phyloP scores from a whole-genome alignment of 2,113 vertebrate genomes.

The Dipodomys ordii region DNA sequence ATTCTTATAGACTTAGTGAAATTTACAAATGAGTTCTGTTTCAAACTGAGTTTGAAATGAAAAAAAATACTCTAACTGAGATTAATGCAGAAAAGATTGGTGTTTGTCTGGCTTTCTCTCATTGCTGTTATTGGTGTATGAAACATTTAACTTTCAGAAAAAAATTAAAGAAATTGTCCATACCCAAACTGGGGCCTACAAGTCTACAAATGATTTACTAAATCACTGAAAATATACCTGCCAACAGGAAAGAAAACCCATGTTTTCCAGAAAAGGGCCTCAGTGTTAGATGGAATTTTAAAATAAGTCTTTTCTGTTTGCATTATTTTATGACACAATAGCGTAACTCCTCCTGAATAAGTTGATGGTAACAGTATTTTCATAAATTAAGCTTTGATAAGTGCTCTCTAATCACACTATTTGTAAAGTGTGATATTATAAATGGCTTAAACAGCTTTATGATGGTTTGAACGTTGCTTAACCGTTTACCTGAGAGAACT shows the following conservation, averaged over 20 bases:
- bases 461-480: background rate
- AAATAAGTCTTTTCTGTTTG: background rate
- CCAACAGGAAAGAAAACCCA: background rate
- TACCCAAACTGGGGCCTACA: background rate
- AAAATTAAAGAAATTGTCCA: conserved; percentile 25
- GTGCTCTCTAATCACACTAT: background rate
- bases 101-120: conserved; percentile 42
- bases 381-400: background rate
- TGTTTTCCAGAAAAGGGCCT: background rate
- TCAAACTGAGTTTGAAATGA: conserved; percentile 50
- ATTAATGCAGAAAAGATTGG: conserved; percentile 60
- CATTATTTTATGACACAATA: background rate
- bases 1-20: conserved; percentile 24
- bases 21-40: conserved; percentile 56
- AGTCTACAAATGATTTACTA: background rate
- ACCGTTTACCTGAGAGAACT: background rate
- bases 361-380: background rate
- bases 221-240: conserved; percentile 15
- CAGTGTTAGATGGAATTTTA: background rate
- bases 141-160: conserved; percentile 54
- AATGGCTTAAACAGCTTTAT: background rate
- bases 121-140: conserved; percentile 46
- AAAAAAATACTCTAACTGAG: conserved; percentile 54
- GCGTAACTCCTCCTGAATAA: background rate
- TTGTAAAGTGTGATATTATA: background rate